A percentile compares a stretch with the other conserved stretches of the same genome.
phyloP scores from a whole-genome alignment of 2,113 vertebrate genomes.

The Cavia aperea region DNA sequence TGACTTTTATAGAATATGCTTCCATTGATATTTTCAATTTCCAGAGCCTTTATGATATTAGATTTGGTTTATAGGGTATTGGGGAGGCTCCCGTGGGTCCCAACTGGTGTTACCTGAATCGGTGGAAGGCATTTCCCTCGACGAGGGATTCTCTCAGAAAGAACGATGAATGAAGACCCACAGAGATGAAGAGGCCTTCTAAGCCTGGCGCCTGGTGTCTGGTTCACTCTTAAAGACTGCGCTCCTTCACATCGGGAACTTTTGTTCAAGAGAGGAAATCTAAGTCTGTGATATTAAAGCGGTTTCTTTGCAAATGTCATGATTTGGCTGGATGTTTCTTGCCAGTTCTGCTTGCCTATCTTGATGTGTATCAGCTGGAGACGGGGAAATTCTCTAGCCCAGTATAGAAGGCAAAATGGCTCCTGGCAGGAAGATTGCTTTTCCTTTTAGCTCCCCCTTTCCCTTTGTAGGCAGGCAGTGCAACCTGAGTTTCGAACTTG shows the following conservation, averaged over 20 bases:
- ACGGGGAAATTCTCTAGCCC: not conserved
- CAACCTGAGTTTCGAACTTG: not conserved
- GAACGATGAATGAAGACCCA: not conserved
- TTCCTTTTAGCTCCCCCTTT: not conserved
- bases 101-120: not conserved
- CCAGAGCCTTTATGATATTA: not conserved
- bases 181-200: not conserved
- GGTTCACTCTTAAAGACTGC: not conserved
- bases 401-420: not conserved
- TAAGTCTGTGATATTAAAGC: not conserved
- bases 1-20: not conserved
- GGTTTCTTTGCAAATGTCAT: not conserved
- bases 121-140: not conserved
- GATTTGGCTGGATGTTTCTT: not conserved
- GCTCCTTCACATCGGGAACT: not conserved
- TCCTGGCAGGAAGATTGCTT: not conserved
- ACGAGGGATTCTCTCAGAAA: not conserved
- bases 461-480: not conserved
- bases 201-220: not conserved
- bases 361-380: not conserved
- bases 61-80: not conserved
- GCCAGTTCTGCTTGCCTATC: not conserved
- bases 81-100: not conserved
- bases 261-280: not conserved
- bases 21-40: not conserved